phyloP scores from a whole-genome alignment of 2,797 vertebrate genomes.

The Epinephelus malabaricus region DNA sequence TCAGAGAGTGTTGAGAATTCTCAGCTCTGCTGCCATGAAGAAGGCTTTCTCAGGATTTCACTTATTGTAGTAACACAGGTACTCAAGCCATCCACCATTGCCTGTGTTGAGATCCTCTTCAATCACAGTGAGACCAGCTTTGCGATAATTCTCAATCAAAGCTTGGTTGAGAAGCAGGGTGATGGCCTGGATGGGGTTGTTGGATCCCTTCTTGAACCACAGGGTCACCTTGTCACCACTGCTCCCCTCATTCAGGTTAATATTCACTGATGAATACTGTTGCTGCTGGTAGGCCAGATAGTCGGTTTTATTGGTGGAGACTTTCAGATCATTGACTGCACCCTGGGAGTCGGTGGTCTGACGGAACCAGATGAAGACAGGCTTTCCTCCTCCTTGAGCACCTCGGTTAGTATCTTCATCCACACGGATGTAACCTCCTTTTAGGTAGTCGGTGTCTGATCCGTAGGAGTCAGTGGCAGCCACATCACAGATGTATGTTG shows the following conservation, averaged over 20 bases:
- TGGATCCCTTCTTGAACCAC: too few species aligned
- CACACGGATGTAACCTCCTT: constrained; percentile 3
- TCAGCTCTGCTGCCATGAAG: not conserved
- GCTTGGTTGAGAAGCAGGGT: fast-evolving
- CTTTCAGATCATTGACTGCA: not conserved
- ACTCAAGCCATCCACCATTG: not conserved
- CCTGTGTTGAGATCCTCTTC: not conserved
- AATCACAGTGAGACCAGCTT: not conserved
- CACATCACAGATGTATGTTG: constrained; percentile 28
- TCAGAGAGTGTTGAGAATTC: not conserved
- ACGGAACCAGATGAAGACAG: too few species aligned
- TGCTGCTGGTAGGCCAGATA: not conserved
- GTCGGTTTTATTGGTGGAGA: fast-evolving
- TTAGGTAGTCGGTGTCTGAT: not conserved
- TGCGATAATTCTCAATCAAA: fast-evolving
- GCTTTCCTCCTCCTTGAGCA: too few species aligned
- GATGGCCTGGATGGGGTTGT: too few species aligned
- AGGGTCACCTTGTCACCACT: not conserved
- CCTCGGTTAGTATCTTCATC: constrained; percentile 10
- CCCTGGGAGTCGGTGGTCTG: not conserved
- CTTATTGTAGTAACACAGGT: not conserved
- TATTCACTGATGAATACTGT: fast-evolving
- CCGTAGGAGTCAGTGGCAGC: not conserved
- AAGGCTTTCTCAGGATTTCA: too few species aligned
- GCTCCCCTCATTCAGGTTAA: not conserved